Base-by-base conservation (phyloP, 1,140 invertebrate genomes). In the Philotrypesis tridentata region DNA sequence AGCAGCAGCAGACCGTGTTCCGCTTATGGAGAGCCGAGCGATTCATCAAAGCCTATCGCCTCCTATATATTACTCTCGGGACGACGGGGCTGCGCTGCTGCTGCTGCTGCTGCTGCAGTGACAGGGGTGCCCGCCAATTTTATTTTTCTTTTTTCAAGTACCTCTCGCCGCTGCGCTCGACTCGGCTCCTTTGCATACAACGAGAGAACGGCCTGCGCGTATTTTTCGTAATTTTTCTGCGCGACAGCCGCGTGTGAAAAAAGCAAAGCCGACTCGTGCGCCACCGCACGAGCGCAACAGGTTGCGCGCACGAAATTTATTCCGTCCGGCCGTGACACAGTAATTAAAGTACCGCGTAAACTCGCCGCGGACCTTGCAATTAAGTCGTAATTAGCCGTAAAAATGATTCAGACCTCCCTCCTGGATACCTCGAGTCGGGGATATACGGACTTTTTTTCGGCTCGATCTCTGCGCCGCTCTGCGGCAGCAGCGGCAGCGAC, bases 31-130 rank as follows among this genome's bases (percentile, higher is more conserved):
- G 29, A 79, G 79, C 84, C 86, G 80, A 83, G 83, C 86, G 84
- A 89, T 89, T 88, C 89, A 89, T 89, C 88, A 89, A 87, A 85
- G 63, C 74, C 85, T 86, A 89, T 89, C 85, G 88, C 88, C n/a
- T 89, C 88, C 87, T 89, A 88, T 88, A 89, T 89, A 65, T 65
- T n/a, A n/a, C n/a, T 65, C 61, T 25, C 61, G 61, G n/a, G 61
- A 29, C 61, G 25, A 65, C 25, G 61, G 48, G 48, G 48, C 48
- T 55, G 48, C 6, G 5, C 17, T 55, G 21, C 6, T n/a, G n/a
- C n/a, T n/a, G n/a, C n/a, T n/a, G n/a, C n/a, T n/a, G n/a, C n/a
- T n/a, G n/a, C n/a, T n/a, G 2, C 40, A 9, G 48, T 21, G 48
- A 55, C 48, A 55, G 21, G 48, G 61, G 25, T 65, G 61, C 0